Conservation (phyloP, 2,888 invertebrate genomes). For the Platycheirus albimanus region DNA sequence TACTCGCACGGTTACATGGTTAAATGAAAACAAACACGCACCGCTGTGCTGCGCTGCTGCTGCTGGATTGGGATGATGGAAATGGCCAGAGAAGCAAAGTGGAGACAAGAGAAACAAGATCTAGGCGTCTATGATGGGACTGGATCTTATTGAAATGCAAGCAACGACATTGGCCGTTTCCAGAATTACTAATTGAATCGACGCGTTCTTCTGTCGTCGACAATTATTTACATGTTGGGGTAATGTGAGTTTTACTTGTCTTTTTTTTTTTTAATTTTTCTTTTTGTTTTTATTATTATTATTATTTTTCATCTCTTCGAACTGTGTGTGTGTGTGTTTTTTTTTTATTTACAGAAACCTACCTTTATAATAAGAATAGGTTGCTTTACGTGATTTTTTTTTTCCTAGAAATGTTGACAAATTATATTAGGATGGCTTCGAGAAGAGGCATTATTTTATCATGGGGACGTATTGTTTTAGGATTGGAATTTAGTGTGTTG, state of each 20-base stretch:
- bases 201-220: constrained; percentile 79
- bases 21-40: constrained; percentile 75
- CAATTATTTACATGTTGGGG: constrained; percentile 73
- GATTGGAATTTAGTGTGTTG: neutral
- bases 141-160: constrained; percentile 81
- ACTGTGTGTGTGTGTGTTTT: constrained; percentile 2
- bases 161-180: constrained; percentile 80
- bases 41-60: constrained; percentile 66
- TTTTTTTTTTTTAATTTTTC: constrained; percentile 38
- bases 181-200: constrained; percentile 83
- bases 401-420: constrained; percentile 24
- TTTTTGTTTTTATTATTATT: constrained; percentile 31
- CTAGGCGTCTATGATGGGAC: constrained; percentile 76
- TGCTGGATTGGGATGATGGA: constrained; percentile 76
- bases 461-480: constrained; percentile 7
- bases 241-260: constrained; percentile 65
- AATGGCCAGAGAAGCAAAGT: constrained; percentile 55
- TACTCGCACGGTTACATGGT: constrained; percentile 65
- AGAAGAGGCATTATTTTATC: neutral
- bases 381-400: constrained; percentile 23
- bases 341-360: constrained; percentile 9
- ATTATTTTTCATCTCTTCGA: constrained; percentile 39
- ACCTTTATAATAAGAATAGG: constrained; percentile 13
- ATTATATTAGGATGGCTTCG: constrained; percentile 1
- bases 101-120: constrained; percentile 77